Evolutionary conservation across 2,113 vertebrate species (phyloP).

Genomic region (Mustela lutreola): DNA sequence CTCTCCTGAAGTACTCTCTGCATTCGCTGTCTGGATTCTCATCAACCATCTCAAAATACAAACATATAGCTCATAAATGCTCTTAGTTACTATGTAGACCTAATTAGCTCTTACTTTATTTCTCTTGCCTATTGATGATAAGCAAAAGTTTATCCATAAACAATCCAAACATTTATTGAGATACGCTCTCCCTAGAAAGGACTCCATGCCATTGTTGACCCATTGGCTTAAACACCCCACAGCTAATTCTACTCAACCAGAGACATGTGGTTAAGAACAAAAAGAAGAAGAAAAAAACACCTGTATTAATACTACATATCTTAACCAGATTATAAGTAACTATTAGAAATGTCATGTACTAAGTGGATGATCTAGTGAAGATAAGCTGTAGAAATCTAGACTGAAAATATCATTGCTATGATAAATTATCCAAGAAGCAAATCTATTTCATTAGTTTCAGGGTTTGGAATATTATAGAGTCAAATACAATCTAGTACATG

Average conservation of each 20-base stretch:
- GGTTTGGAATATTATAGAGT: not conserved
- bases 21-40: not conserved
- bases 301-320: not conserved
- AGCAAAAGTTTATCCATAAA: not conserved
- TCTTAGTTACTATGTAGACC: not conserved
- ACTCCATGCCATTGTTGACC: not conserved
- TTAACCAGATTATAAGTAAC: not conserved
- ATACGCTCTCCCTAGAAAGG: not conserved
- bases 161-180: not conserved
- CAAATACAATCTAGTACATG: not conserved
- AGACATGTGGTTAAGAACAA: not conserved
- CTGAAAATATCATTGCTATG: not conserved
- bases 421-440: not conserved
- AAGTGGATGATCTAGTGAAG: not conserved
- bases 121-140: not conserved
- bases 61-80: not conserved
- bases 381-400: not conserved
- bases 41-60: not conserved
- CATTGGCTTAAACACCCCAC: not conserved
- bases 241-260: not conserved
- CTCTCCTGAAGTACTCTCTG: no score
- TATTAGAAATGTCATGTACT: not conserved
- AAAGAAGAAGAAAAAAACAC: not conserved
- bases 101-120: not conserved
- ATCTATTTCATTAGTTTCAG: not conserved